Conservation (phyloP, 2,113 vertebrate species). For the Mixornis gularis region DNA sequence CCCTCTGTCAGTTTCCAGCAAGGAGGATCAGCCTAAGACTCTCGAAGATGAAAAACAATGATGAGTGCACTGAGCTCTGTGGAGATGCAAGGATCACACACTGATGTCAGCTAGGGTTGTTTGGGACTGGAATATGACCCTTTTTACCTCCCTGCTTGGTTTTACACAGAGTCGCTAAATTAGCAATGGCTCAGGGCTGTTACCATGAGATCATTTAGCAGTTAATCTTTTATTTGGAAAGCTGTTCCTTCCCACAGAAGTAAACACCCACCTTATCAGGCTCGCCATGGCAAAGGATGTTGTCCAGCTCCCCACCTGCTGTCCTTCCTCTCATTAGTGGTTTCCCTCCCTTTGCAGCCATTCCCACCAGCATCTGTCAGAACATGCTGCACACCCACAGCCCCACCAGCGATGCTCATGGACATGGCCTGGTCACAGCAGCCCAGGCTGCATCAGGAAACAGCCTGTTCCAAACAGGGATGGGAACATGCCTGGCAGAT, state of each 20-base stretch:
- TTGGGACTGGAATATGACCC: background rate
- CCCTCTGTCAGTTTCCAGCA: background rate
- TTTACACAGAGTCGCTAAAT: background rate
- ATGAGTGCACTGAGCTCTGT: background rate
- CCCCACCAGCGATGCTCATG: background rate
- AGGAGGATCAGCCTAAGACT: background rate
- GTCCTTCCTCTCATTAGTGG: constrained; percentile 22
- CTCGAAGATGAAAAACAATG: background rate
- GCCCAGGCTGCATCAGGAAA: background rate
- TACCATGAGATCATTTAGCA: background rate
- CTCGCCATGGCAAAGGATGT: background rate
- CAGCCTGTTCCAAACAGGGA: background rate
- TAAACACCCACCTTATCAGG: constrained; percentile 36
- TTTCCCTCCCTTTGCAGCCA: background rate
- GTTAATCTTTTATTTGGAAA: constrained; percentile 55
- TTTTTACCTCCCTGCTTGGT: background rate
- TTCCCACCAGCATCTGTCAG: constrained; percentile 6
- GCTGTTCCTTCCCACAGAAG: constrained; percentile 34
- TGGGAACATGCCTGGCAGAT: background rate
- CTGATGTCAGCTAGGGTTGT: background rate
- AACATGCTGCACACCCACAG: background rate
- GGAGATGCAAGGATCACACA: background rate
- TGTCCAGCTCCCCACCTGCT: constrained; percentile 22
- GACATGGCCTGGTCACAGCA: background rate
- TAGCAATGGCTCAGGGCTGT: background rate